phyloP scores from a whole-genome alignment of 2,797 vertebrate genomes.

The Cheracebus regulus region DNA sequence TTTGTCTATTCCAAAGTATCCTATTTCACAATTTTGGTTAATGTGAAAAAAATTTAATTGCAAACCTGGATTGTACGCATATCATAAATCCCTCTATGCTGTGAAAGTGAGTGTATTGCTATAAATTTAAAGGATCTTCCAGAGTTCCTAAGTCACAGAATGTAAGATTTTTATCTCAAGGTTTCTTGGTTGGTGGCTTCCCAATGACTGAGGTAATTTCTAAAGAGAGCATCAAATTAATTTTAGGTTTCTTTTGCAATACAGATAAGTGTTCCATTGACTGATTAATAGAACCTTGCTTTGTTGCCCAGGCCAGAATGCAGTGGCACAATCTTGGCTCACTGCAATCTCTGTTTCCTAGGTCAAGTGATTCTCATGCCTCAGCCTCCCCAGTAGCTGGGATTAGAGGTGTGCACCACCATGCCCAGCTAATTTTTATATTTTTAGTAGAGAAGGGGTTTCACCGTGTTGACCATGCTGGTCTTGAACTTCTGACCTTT shows the following conservation, averaged over 20 bases:
- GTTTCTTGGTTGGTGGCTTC: neutral
- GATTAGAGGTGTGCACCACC: no score
- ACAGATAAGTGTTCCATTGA: neutral
- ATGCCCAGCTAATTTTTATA: no score
- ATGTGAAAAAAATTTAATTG: neutral
- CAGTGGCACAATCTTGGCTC: no score
- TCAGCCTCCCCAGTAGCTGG: no score
- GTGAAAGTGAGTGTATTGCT: neutral
- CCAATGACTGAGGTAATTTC: neutral
- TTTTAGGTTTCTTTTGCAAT: neutral
- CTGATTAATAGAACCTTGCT: neutral
- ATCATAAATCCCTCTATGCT: neutral
- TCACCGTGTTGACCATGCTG: no score
- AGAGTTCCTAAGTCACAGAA: neutral
- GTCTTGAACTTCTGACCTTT: no score
- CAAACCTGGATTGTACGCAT: neutral
- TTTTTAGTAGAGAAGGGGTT: no score
- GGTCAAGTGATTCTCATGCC: no score
- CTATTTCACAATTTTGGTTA: neutral
- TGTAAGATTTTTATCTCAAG: neutral
- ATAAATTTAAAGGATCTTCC: neutral
- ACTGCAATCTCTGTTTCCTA: no score
- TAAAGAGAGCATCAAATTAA: neutral
- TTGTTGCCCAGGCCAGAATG: no score
- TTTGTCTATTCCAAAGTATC: neutral